phyloP scores from a whole-genome alignment of 2,113 vertebrate species.

The Vombatus ursinus region DNA sequence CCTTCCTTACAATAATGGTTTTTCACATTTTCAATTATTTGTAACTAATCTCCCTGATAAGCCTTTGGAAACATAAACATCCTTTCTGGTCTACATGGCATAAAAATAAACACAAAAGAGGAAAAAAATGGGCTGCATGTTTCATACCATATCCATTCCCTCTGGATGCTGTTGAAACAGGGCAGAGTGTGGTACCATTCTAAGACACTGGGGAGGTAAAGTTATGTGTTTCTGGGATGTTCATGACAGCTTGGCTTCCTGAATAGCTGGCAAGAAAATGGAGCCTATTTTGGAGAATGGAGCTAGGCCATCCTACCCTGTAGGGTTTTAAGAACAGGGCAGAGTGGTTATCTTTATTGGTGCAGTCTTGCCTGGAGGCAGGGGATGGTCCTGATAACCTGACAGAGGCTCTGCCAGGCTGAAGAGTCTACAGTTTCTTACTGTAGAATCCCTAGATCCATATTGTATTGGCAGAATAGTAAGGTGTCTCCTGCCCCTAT shows the following conservation, averaged over 20 bases:
- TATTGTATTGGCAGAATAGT: neutral
- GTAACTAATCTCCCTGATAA: slow-evolving; percentile 75
- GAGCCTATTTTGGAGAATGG: neutral
- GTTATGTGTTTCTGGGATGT: neutral
- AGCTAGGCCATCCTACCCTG: accelerated
- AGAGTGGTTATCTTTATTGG: neutral
- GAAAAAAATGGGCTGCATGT: neutral
- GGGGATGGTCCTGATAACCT: neutral
- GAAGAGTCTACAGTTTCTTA: neutral
- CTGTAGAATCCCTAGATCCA: neutral
- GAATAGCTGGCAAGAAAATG: neutral
- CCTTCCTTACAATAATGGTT: slow-evolving; percentile 55
- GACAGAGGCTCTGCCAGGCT: neutral
- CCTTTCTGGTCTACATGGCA: slow-evolving; percentile 43
- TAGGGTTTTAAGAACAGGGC: neutral
- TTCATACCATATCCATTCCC: slow-evolving; percentile 3
- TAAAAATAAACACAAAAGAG: slow-evolving; percentile 20
- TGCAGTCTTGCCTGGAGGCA: neutral
- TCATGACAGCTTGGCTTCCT: neutral
- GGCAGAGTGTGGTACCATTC: neutral
- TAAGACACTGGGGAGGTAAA: neutral
- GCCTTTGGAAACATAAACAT: slow-evolving; percentile 69
- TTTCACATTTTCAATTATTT: slow-evolving; percentile 76
- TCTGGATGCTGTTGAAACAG: neutral
- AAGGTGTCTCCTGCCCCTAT: neutral